phyloP scores from a whole-genome alignment of 1,140 invertebrate genomes.

The Hypothenemus hampei region DNA sequence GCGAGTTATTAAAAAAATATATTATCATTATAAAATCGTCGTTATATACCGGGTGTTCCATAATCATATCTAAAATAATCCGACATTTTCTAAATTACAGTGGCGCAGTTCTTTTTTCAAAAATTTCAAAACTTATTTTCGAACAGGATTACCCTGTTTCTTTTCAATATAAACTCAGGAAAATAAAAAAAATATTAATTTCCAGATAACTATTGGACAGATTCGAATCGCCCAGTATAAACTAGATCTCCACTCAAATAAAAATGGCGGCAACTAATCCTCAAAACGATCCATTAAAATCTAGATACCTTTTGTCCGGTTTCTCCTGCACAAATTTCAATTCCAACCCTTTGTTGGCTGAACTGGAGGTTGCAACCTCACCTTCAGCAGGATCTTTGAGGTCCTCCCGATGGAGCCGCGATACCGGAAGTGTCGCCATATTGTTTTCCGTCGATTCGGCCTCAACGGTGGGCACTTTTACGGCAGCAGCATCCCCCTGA shows the following conservation, averaged over 20 bases:
- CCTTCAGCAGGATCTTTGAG: constrained; percentile 30
- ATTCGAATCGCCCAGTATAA: not conserved
- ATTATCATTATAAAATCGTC: too few species aligned
- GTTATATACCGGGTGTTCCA: too few species aligned
- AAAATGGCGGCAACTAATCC: not conserved
- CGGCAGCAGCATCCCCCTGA: constrained; percentile 67
- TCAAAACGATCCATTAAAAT: too few species aligned
- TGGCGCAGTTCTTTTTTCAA: too few species aligned
- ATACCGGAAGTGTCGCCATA: constrained; percentile 77
- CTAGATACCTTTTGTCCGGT: constrained; percentile 74
- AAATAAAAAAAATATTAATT: too few species aligned
- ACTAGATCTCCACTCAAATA: not conserved
- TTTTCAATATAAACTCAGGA: too few species aligned
- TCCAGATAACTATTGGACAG: not conserved
- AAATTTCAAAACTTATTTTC: too few species aligned
- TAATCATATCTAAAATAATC: too few species aligned
- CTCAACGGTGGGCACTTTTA: constrained; percentile 80
- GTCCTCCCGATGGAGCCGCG: constrained; percentile 38
- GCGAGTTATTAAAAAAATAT: too few species aligned
- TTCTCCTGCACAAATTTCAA: constrained; percentile 76
- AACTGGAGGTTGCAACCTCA: constrained; percentile 63
- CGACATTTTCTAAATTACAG: too few species aligned
- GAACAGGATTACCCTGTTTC: too few species aligned
- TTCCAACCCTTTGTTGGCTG: constrained; percentile 82
- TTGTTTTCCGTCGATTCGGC: constrained; percentile 75